Base-by-base conservation (phyloP, 2,888 invertebrate genomes). In the Agrochola lychnidis region DNA sequence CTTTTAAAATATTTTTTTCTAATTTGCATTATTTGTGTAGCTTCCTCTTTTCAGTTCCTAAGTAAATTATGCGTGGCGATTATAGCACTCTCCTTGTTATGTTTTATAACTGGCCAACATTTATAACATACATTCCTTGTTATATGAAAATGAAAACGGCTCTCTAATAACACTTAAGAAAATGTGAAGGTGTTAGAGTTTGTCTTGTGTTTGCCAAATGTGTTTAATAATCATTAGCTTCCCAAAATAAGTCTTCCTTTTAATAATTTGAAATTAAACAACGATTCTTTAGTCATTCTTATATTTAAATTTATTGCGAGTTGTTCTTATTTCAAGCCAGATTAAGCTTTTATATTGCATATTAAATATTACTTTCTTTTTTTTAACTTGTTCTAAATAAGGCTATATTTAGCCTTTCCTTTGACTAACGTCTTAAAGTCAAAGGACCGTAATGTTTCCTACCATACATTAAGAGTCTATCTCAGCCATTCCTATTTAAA, bases 401-500 rank as follows among this genome's bases (percentile, higher is more conserved):
- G 30, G 14, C 25, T 57, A 14, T 78, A 40, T n/a, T 51, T 42
- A 25, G 48, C 25, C 2, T 19, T 64, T 25, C 22, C 25, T 14
- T 70, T n/a, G n/a, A 9, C 25, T 36, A 16, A 25, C 16, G 51
- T 64, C 42, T 40, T 45, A 2, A 53, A n/a, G 16, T 48, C 10
- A 30, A 66, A 25, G 19, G 10, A 22, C n/a, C 14, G 1, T 68
- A 25, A 51, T 36, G 12, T 61, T 70, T 62, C 10, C 48, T 53
- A 45, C 4, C 36, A 9, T 22, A 62, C 30, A 61, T 42, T 67
- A 48, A 61, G 19, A 67, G 57, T 72, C 48, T 84, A 62, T 84
- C 73, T 79, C 88, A 83, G 87, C 89, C 78, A 81, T 83, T 85
- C 77, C 81, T 85, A 74, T 67, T 63, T 75, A 70, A 76, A 74